A percentile compares a stretch with the other conserved stretches of the same genome.
These are phyloP conservation scores for Tetranychus truncatus DNA, from an alignment of 2,888 invertebrate species.

Conservation along the genomic window DNA sequence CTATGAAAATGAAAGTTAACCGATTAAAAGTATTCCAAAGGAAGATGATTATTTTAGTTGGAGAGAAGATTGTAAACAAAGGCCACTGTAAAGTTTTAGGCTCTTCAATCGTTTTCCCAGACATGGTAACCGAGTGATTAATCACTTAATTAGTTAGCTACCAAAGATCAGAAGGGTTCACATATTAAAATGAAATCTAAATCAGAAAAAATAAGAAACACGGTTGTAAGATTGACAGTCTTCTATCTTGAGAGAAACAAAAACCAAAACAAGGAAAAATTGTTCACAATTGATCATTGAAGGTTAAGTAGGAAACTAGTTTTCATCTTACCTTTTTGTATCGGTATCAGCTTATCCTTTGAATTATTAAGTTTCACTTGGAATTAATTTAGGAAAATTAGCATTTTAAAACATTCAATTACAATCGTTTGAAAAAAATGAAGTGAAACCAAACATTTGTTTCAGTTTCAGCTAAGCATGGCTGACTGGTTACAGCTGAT, in stretches of 20 bases:
- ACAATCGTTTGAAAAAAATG: too few species aligned
- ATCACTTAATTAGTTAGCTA: not conserved
- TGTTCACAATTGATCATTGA: not conserved
- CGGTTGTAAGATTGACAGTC: too few species aligned
- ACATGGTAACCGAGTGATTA: not conserved
- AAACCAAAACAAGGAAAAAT: not conserved
- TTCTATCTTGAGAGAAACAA: not conserved
- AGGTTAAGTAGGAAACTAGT: not conserved
- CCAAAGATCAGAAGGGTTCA: not conserved
- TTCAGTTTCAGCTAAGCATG: too few species aligned
- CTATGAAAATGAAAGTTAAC: slow-evolving; percentile 8
- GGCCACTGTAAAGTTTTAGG: not conserved
- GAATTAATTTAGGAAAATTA: too few species aligned
- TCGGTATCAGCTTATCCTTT: not conserved
- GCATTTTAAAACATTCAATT: too few species aligned
- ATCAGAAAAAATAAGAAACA: not conserved
- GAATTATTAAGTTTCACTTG: not conserved
- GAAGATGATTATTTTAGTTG: slow-evolving; percentile 7
- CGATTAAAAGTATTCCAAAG: slow-evolving; percentile 9
- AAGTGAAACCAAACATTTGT: too few species aligned
- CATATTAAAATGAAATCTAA: not conserved
- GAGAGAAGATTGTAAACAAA: not conserved
- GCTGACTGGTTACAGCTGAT: too few species aligned
- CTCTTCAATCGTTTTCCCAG: not conserved
- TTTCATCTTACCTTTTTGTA: not conserved